Evolutionary conservation across 2,888 invertebrate species (phyloP), one percentile per base, ranked within the genome.

Genomic region (Yponomeuta cagnagella): DNA sequence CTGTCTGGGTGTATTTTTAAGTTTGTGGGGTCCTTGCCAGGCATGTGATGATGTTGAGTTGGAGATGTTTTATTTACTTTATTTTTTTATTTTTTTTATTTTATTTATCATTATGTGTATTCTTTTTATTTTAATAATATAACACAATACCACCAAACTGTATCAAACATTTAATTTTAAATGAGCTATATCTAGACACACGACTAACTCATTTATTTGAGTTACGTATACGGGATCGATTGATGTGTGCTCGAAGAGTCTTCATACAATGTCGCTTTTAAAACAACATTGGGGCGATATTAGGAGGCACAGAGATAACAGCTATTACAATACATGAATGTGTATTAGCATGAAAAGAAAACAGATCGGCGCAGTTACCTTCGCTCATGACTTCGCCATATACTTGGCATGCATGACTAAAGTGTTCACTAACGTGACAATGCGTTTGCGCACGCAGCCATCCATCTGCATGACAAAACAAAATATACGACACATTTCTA

Each of bases 241-340:
- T 37, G 37, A 37, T 4, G 37, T 37, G 37, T 37, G 4, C 37
- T 37, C 5, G 5, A 15, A 58, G 52, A 58, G 52, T 58, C 52
- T 15, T 58, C 10, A 58, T 58, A 15, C 5, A 2, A 15, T 58
- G 15, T 58, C 15, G 15, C 15, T 58, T 12, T 58, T 15, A 12
- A 15, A 12, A 58, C 15, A 58, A 58, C 15, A 58, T 15, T 58
- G 52, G 15, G 3, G 12, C 52, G 15, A 58, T 58, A 58, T 58
- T 58, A 58, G 15, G 52, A 58, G 52, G 52, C 52, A 12, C 52
- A 58, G 6, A 58, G 52, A 15, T 58, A 58, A 58, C 52, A 58
- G 52, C 52, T 58, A 58, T 58, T 58, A 58, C 52, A 58, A 58
- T 58, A 58, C 6, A 58, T 58, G 52, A 58, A 58, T 58, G 52